These are phyloP conservation scores for Biston stratarius DNA, from an alignment of 2,888 invertebrate species.

Conservation along the genomic window DNA sequence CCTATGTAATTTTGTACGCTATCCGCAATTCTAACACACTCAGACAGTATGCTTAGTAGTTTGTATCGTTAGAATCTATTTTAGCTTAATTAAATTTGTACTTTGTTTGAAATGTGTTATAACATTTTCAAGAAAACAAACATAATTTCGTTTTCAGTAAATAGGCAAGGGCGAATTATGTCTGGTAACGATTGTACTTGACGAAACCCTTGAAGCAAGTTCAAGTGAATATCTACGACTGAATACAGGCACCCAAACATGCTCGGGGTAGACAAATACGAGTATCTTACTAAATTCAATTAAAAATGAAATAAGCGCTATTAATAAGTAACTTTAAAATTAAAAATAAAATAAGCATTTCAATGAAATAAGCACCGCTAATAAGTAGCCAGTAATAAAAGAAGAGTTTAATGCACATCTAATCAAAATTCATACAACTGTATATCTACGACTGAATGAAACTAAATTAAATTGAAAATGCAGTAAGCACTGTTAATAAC, in stretches of 20 bases:
- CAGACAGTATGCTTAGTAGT: background rate
- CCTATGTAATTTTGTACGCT: background rate
- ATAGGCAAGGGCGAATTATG: background rate
- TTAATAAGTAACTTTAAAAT: too few species aligned
- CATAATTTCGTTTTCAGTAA: slow-evolving; percentile 1
- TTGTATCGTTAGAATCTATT: background rate
- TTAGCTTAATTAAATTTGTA: slow-evolving; percentile 16
- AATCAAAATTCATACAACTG: too few species aligned
- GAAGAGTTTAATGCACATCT: too few species aligned
- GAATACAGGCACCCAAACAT: slow-evolving; percentile 1
- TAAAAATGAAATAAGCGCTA: background rate
- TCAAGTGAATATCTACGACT: slow-evolving; percentile 9
- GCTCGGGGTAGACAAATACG: background rate
- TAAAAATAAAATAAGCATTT: too few species aligned
- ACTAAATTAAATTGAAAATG: too few species aligned
- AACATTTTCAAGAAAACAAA: slow-evolving; percentile 24
- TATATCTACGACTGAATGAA: too few species aligned
- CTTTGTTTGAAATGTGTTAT: slow-evolving; percentile 21
- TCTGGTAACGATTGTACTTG: slow-evolving; percentile 24
- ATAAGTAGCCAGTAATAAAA: too few species aligned
- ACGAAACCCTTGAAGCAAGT: slow-evolving; percentile 25
- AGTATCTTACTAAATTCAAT: background rate
- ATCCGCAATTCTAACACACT: background rate
- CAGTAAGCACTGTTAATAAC: too few species aligned
- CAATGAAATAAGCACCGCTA: too few species aligned